These are phyloP conservation scores for Nymphalis c-album DNA, from an alignment of 2,888 invertebrate genomes.

Conservation along the genomic window DNA sequence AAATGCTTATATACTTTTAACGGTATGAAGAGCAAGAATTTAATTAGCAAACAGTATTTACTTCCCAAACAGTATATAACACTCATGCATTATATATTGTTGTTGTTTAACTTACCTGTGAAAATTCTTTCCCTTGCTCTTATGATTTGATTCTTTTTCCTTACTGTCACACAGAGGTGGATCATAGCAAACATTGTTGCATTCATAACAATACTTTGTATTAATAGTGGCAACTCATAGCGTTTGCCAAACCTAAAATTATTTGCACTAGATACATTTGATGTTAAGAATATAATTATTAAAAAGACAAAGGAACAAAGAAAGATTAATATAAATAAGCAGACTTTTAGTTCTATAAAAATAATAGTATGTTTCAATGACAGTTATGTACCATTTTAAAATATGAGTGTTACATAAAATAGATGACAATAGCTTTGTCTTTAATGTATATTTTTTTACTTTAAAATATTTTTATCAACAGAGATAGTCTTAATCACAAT, in stretches of 20 bases:
- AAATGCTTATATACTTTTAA: too few species aligned
- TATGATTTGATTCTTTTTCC: conserved; percentile 89
- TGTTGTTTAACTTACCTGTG: conserved; percentile 84
- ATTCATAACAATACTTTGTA: conserved; percentile 99
- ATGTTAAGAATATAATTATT: background rate
- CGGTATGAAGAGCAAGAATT: too few species aligned
- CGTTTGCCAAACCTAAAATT: conserved; percentile 97
- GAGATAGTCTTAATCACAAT: background rate
- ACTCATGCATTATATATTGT: conserved; percentile 5
- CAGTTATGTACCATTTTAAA: too few species aligned
- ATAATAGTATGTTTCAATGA: too few species aligned
- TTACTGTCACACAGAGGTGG: conserved; percentile 93
- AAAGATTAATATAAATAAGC: too few species aligned
- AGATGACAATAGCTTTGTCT: too few species aligned
- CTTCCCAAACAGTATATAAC: conserved; percentile 6
- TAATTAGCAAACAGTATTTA: background rate
- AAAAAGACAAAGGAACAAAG: background rate
- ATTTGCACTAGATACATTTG: background rate
- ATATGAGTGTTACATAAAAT: too few species aligned
- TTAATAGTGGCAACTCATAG: conserved; percentile 95
- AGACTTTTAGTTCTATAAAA: too few species aligned
- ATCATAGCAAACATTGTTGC: conserved; percentile 97
- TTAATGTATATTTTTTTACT: too few species aligned
- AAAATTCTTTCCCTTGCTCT: conserved; percentile 89
- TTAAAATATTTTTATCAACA: too few species aligned